Evolutionary conservation across 2,113 vertebrate genomes (phyloP).

Genomic region (Spea multiplicata): DNA sequence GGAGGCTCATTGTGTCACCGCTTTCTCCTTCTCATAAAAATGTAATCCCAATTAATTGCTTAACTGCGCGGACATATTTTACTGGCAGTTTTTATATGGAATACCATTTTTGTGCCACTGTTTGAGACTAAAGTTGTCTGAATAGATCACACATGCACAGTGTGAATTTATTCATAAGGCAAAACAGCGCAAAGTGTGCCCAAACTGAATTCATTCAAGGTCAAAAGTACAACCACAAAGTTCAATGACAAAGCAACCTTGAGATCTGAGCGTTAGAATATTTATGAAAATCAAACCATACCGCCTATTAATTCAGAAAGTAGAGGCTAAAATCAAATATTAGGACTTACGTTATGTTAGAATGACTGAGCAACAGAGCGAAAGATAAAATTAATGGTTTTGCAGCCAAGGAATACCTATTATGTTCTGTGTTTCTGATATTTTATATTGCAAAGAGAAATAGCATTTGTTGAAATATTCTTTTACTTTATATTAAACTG

Average conservation of each 20-base stretch:
- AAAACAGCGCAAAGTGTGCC: conserved; percentile 7
- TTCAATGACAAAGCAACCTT: conserved; percentile 33
- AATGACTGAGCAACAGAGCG: conserved; percentile 23
- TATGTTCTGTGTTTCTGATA: too few relatives aligned
- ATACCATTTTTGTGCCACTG: conserved; percentile 1
- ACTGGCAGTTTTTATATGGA: conserved; percentile 25
- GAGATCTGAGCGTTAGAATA: conserved; percentile 25
- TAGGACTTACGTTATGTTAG: conserved; percentile 28
- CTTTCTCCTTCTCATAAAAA: neutral
- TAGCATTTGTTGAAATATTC: too few relatives aligned
- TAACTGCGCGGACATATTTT: conserved; percentile 31
- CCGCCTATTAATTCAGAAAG: conserved; percentile 41
- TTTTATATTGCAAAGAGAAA: too few relatives aligned
- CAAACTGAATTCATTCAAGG: conserved; percentile 20
- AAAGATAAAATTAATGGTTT: conserved; percentile 17
- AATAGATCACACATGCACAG: conserved; percentile 22
- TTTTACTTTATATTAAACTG: too few relatives aligned
- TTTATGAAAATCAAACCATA: conserved; percentile 29
- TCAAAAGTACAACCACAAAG: conserved; percentile 26
- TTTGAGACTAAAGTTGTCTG: conserved; percentile 1
- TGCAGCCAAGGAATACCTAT: conserved; percentile 1
- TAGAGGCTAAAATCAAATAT: conserved; percentile 36
- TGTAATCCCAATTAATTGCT: conserved; percentile 39
- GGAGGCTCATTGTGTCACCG: too few relatives aligned
- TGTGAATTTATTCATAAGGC: conserved; percentile 23